A percentile compares a stretch with the other conserved stretches of the same genome.
Evolutionary conservation across 1,140 invertebrate species (phyloP).

Genomic region (Aphelenchoides avenae): DNA sequence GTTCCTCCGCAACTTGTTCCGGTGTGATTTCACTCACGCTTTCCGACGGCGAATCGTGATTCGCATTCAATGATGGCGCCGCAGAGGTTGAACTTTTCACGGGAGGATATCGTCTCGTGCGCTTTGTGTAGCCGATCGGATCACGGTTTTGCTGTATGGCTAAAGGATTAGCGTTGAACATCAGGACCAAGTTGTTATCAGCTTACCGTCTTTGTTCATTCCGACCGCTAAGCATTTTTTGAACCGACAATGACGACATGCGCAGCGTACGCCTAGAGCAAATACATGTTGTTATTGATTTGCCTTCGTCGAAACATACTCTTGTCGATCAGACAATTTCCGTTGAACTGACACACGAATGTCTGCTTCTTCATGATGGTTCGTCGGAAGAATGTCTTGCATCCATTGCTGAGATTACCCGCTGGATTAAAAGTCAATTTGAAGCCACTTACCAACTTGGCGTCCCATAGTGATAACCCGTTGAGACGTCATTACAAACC

Average conservation of each 20-base stretch:
- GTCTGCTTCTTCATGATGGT: slow-evolving; percentile 57
- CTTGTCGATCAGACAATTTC: slow-evolving; percentile 53
- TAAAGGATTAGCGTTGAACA: background rate
- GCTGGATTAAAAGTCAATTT: slow-evolving; percentile 9
- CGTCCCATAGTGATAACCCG: slow-evolving; percentile 57
- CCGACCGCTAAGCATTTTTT: slow-evolving; percentile 55
- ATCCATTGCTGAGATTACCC: slow-evolving; percentile 33
- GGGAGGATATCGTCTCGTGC: slow-evolving; percentile 42
- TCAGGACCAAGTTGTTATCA: background rate
- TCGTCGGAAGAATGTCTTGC: slow-evolving; percentile 54
- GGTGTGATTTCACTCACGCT: background rate
- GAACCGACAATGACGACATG: slow-evolving; percentile 54
- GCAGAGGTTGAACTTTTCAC: slow-evolving; percentile 14
- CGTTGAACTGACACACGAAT: slow-evolving; percentile 49
- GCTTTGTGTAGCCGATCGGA: slow-evolving; percentile 55
- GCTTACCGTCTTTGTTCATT: slow-evolving; percentile 49
- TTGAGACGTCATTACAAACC: slow-evolving; percentile 52
- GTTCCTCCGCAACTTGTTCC: slow-evolving; percentile 34
- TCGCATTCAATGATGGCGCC: slow-evolving; percentile 2
- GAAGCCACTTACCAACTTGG: slow-evolving; percentile 42
- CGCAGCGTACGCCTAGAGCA: slow-evolving; percentile 48
- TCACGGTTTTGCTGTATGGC: slow-evolving; percentile 58
- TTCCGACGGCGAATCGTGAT: background rate
- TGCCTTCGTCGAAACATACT: slow-evolving; percentile 18
- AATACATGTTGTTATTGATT: background rate